These are phyloP conservation scores for Chamaea fasciata DNA, from an alignment of 2,113 vertebrate species.

Conservation along the genomic window DNA sequence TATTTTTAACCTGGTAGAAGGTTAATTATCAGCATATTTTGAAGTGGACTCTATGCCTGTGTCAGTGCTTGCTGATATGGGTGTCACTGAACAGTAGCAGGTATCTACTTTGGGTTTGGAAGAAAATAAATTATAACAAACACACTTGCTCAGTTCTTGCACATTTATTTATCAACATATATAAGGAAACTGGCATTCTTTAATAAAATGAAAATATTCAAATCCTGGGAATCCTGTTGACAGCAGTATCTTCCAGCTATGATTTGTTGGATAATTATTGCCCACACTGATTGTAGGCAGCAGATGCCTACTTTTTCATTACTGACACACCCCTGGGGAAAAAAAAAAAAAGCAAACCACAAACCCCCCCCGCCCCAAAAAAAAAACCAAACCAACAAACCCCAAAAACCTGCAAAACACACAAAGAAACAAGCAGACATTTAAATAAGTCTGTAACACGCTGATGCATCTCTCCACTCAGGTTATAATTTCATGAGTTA, in stretches of 20 bases:
- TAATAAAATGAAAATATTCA: not conserved
- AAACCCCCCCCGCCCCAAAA: not conserved
- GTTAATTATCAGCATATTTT: not conserved
- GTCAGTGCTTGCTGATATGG: not conserved
- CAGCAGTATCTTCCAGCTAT: not conserved
- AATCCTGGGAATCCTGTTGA: not conserved
- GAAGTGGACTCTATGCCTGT: not conserved
- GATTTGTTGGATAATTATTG: not conserved
- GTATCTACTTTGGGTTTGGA: not conserved
- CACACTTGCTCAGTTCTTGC: not conserved
- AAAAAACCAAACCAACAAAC: not conserved
- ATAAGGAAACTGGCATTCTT: not conserved
- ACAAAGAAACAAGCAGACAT: not conserved
- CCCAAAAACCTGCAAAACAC: not conserved
- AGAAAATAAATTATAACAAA: not conserved
- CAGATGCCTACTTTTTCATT: not conserved
- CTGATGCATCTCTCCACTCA: not conserved
- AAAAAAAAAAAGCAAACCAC: not conserved
- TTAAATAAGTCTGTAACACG: not conserved
- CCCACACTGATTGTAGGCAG: not conserved
- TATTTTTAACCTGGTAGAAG: not conserved
- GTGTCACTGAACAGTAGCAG: not conserved
- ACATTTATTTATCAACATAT: not conserved
- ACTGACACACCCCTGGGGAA: not conserved
- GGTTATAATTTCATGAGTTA: not conserved